A percentile compares a stretch with the other conserved stretches of the same genome.
phyloP scores from a whole-genome alignment of 1,140 invertebrate genomes.

The Carposina sasakii region DNA sequence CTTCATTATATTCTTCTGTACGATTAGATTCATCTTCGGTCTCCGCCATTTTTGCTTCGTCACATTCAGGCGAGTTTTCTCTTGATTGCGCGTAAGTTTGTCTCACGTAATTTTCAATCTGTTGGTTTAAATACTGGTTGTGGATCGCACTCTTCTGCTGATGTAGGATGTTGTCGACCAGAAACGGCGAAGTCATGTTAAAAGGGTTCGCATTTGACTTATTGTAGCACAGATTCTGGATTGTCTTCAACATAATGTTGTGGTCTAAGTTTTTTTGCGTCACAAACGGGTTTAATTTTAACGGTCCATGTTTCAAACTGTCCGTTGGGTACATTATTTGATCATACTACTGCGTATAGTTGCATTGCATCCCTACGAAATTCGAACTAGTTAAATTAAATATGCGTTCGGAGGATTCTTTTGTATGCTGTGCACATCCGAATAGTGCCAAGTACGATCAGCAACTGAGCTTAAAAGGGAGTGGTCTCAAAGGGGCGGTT shows the following conservation, averaged over 20 bases:
- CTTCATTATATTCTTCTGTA: constrained; percentile 41
- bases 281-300: constrained; percentile 50
- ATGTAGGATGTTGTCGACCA: constrained; percentile 66
- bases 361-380: constrained; percentile 1
- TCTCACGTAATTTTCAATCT: constrained; percentile 60
- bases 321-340: constrained; percentile 61
- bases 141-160: constrained; percentile 64
- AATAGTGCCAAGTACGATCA: constrained; percentile 16
- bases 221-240: constrained; percentile 56
- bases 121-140: constrained; percentile 68
- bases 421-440: constrained; percentile 22
- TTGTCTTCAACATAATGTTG: constrained; percentile 66
- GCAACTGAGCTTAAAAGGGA: constrained; percentile 51
- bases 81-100: constrained; percentile 51
- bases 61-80: constrained; percentile 54
- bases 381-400: constrained; percentile 6
- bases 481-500: constrained; percentile 58
- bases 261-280: constrained; percentile 42
- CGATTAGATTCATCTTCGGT: constrained; percentile 42
- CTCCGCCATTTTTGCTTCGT: constrained; percentile 38
- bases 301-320: constrained; percentile 50
- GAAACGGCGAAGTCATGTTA: constrained; percentile 65
- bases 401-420: constrained; percentile 2
- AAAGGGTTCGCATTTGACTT: constrained; percentile 41
- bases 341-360: constrained; percentile 8